Conservation (phyloP, 92 coral and sea anemone species). For the Montipora capitata region DNA sequence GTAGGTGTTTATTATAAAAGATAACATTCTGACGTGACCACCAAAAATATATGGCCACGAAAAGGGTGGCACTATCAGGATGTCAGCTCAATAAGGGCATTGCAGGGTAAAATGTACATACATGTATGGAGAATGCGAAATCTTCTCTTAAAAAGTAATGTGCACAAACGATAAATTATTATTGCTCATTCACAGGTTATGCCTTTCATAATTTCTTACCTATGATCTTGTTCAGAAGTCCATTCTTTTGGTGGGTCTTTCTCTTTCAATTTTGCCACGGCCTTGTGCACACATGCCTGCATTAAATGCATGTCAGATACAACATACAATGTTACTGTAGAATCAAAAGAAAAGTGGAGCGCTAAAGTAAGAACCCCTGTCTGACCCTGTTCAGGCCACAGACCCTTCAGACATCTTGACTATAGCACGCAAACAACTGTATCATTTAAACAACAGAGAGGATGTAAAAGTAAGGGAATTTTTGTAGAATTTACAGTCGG, state of each 20-base stretch:
- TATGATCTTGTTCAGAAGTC: not conserved
- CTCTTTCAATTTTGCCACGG: not conserved
- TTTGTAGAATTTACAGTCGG: too few species aligned
- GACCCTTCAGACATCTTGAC: not conserved
- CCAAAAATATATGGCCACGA: not conserved
- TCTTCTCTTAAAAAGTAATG: not conserved
- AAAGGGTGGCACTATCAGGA: not conserved
- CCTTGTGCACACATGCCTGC: slow-evolving; percentile 28
- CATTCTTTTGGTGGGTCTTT: slow-evolving; percentile 11
- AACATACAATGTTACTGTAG: not conserved
- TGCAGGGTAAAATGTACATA: not conserved
- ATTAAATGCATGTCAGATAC: slow-evolving; percentile 7
- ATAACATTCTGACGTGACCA: too few species aligned
- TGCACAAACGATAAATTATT: not conserved
- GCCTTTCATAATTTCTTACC: slow-evolving; percentile 5
- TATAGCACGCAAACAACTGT: not conserved
- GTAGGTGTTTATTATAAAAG: too few species aligned
- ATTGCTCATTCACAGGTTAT: slow-evolving; percentile 1
- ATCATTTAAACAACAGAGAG: not conserved
- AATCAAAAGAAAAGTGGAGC: not conserved
- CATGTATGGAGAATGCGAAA: not conserved
- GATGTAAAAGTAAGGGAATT: not conserved
- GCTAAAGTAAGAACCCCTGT: not conserved
- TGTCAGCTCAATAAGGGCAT: not conserved
- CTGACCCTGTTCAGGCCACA: not conserved